Conservation (phyloP, 1,140 invertebrate species). For the Paraescarpia echinospica region DNA sequence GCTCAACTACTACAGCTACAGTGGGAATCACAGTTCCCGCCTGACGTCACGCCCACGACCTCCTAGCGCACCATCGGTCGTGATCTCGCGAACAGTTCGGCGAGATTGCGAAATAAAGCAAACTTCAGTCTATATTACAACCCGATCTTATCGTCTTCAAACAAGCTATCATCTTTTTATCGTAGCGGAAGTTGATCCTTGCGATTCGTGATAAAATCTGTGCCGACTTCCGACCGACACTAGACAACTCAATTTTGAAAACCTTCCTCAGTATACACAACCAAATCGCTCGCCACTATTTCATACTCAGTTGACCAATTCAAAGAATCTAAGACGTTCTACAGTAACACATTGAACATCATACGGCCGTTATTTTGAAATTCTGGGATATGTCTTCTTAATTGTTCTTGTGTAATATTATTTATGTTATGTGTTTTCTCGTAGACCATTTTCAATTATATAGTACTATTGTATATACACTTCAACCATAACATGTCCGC, state of each 20-base stretch:
- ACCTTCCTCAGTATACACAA: neutral
- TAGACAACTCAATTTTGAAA: neutral
- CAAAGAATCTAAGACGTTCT: too few relatives aligned
- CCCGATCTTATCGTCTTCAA: neutral
- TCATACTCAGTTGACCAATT: too few relatives aligned
- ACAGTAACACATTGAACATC: too few relatives aligned
- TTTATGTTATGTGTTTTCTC: too few relatives aligned
- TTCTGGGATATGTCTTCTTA: too few relatives aligned
- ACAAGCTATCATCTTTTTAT: neutral
- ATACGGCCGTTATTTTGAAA: too few relatives aligned
- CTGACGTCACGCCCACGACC: neutral
- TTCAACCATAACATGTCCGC: neutral
- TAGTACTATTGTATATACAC: too few relatives aligned
- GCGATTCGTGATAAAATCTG: neutral
- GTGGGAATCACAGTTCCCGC: neutral
- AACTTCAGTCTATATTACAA: neutral
- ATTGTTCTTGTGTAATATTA: too few relatives aligned
- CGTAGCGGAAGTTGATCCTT: neutral
- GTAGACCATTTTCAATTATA: neutral
- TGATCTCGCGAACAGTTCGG: neutral
- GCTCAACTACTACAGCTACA: neutral
- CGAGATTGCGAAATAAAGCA: neutral
- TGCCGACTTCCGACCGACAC: neutral
- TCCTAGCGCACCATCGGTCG: neutral
- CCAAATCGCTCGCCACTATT: too few relatives aligned